A percentile compares a stretch with the other conserved stretches of the same genome.
These are phyloP conservation scores for Myotis daubentonii DNA, from an alignment of 2,797 vertebrate genomes.

Conservation along the genomic window DNA sequence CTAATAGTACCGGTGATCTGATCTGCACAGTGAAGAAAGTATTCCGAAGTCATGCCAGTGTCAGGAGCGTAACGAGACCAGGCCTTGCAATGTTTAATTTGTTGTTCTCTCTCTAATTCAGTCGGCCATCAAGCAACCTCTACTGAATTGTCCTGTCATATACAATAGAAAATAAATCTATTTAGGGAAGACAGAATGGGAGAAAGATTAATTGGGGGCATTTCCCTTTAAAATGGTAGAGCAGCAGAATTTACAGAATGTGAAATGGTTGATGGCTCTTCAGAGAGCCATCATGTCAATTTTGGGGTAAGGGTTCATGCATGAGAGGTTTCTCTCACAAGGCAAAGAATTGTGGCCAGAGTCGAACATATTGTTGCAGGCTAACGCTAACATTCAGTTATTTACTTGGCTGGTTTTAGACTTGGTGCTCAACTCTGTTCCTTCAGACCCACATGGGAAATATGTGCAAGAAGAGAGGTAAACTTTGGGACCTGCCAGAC, in stretches of 20 bases:
- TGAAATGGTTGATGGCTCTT: neutral
- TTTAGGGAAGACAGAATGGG: slow-evolving; percentile 61
- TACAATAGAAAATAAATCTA: slow-evolving; percentile 66
- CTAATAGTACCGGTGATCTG: neutral
- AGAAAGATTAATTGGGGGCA: slow-evolving; percentile 68
- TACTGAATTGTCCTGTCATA: slow-evolving; percentile 55
- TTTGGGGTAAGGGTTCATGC: neutral
- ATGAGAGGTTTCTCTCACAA: neutral
- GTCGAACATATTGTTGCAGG: neutral
- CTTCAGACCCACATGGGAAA: slow-evolving; percentile 39
- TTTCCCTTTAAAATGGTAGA: slow-evolving; percentile 59
- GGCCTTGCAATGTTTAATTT: slow-evolving; percentile 29
- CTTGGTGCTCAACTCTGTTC: neutral
- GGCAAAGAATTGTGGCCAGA: neutral
- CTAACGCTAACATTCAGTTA: neutral
- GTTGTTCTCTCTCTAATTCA: slow-evolving; percentile 51
- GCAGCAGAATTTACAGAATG: slow-evolving; percentile 38
- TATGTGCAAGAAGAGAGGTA: slow-evolving; percentile 26
- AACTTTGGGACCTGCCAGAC: neutral
- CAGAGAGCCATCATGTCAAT: neutral
- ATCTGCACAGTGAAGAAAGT: neutral
- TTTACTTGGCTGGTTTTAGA: neutral
- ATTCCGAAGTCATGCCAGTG: neutral
- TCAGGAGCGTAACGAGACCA: neutral
- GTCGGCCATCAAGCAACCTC: slow-evolving; percentile 49